Base-by-base conservation (phyloP, 2,888 invertebrate genomes). In the Caenorhabditis panamensis region DNA sequence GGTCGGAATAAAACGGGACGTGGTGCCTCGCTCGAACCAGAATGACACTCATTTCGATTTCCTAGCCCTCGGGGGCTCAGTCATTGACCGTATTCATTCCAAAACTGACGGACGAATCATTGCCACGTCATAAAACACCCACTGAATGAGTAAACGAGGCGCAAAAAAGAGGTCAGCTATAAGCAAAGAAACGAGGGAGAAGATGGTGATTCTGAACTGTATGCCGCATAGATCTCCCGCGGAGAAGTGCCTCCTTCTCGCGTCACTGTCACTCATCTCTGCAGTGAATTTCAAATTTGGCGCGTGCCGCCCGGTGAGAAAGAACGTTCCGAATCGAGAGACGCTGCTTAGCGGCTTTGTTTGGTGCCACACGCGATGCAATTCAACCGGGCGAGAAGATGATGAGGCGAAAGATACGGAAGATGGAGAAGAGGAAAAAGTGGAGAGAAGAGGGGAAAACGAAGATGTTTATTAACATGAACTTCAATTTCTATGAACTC, bases 211-310 rank as follows among this genome's bases (percentile, higher is more conserved):
- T 26, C 36, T n/a, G 58, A 67, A 68, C 68, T 56, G 68, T 66
- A 49, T 54, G 66, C 41, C 11, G 53, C 22, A 44, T 47, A 47
- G 24, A 47, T 76, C 75, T 76, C 75, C 66, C 67, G 61, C 51
- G 13, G 73, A 41, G 75, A 51, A 5, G 47, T 47, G 44, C 53
- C 41, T 36, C 36, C 53, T n/a, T 13, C 28, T 47, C 61, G 54
- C 54, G 56, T 64, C 64, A 61, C 64, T 75, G 75, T 75, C 75
- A 75, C 75, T 75, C 75, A 75, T 71, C 62, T 71, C 41, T 28
- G 20, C 37, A 44, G 28, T 37, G 62, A 77, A 59, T 68, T 77
- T 77, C 77, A 26, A 77, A 77, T 77, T 77, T 77, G 77, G 77
- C 77, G 77, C 77, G 77, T 77, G 77, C 62, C 69, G 51, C 41